Evolutionary conservation across 2,797 vertebrate genomes (phyloP).

Genomic region (Meriones psammophilus): DNA sequence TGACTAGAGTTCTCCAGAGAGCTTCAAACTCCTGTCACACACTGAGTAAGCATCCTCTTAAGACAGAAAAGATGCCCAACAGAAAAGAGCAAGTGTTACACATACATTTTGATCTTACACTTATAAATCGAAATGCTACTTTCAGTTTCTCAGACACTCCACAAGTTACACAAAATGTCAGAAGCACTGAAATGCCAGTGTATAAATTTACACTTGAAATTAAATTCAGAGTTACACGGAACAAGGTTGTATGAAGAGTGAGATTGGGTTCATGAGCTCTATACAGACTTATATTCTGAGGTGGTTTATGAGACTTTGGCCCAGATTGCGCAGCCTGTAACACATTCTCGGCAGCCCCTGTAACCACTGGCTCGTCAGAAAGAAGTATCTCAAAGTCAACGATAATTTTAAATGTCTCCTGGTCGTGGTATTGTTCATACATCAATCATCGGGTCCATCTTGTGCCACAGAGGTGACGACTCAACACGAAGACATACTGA

Average conservation of each 20-base stretch:
- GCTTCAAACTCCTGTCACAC: constrained; percentile 16
- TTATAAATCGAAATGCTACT: constrained; percentile 45
- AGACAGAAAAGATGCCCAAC: constrained; percentile 14
- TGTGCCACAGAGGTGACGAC: background rate
- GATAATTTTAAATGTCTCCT: background rate
- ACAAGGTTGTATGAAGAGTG: constrained; percentile 7
- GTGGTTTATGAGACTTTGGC: constrained; percentile 23
- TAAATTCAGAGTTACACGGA: constrained; percentile 16
- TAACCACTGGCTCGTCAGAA: background rate
- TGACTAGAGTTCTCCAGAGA: constrained; percentile 5
- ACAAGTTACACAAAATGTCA: constrained; percentile 55
- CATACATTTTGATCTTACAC: constrained; percentile 42
- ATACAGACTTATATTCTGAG: constrained; percentile 8
- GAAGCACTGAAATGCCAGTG: constrained; percentile 54
- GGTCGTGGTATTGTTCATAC: background rate
- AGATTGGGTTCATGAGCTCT: background rate
- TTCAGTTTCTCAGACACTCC: constrained; percentile 52
- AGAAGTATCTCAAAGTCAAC: constrained; percentile 7
- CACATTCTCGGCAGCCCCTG: background rate
- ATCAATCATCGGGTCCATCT: no score
- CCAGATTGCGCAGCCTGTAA: background rate
- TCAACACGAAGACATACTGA: background rate
- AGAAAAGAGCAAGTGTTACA: constrained; percentile 68
- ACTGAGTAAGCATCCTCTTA: constrained; percentile 45
- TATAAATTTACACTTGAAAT: constrained; percentile 65